Conservation (phyloP, 2,888 invertebrate genomes). For the Abrostola triplasia region DNA sequence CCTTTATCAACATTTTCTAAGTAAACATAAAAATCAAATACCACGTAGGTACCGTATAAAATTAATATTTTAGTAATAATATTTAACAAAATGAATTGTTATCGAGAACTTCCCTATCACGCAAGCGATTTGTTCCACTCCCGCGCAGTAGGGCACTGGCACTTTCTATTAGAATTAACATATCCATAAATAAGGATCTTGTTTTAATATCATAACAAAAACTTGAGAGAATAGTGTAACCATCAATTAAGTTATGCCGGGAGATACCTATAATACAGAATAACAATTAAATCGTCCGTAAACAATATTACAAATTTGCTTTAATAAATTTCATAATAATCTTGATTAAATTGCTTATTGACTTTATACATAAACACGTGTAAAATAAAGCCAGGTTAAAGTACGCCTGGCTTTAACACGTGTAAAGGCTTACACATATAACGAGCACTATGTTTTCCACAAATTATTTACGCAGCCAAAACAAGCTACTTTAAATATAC, state of each 20-base stretch:
- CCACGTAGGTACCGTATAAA: conserved; percentile 41
- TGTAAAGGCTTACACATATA: no score
- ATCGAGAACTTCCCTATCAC: conserved; percentile 69
- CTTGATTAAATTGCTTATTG: no score
- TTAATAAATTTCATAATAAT: neutral
- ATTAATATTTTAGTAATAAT: conserved; percentile 59
- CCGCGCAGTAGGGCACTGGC: conserved; percentile 82
- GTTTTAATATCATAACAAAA: conserved; percentile 63
- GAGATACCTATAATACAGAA: no score
- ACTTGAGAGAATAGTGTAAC: conserved; percentile 54
- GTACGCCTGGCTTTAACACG: no score
- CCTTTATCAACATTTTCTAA: conserved; percentile 23
- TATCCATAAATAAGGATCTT: conserved; percentile 75
- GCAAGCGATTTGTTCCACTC: conserved; percentile 84
- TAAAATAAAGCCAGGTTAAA: no score
- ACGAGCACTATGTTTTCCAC: no score
- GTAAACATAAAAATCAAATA: conserved; percentile 51
- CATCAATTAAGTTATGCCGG: conserved; percentile 37
- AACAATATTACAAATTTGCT: neutral
- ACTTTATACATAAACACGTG: no score
- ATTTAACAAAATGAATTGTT: conserved; percentile 74
- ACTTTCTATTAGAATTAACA: conserved; percentile 85
- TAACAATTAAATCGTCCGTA: no score
- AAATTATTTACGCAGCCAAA: no score
- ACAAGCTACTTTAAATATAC: neutral